phyloP scores from a whole-genome alignment of 2,113 vertebrate genomes.

The Physeter macrocephalus region DNA sequence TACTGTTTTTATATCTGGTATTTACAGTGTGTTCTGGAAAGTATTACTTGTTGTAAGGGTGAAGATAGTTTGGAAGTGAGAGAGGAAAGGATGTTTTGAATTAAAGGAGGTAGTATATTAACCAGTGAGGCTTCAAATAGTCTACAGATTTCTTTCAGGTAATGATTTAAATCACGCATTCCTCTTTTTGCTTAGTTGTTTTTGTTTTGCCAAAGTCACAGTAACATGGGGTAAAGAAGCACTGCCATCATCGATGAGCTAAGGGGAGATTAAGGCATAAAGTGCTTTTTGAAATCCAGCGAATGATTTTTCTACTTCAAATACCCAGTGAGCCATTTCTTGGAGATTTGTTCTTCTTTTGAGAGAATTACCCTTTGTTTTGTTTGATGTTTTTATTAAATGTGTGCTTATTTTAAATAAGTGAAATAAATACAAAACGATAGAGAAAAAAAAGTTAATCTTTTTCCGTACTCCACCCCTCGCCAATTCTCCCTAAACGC shows the following conservation, averaged over 20 bases:
- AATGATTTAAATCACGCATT: not conserved
- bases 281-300: not conserved
- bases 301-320: not conserved
- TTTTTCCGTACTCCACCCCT: not conserved
- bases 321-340: not conserved
- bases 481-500: not conserved
- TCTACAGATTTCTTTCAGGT: not conserved
- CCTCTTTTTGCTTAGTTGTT: not conserved
- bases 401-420: not conserved
- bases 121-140: not conserved
- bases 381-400: slow-evolving; percentile 8
- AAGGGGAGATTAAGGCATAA: not conserved
- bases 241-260: not conserved
- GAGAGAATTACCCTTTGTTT: not conserved
- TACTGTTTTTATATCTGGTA: not conserved
- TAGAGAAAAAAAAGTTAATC: not conserved
- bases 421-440: not conserved
- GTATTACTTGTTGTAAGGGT: not conserved
- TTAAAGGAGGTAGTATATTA: not conserved
- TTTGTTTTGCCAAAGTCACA: not conserved
- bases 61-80: not conserved
- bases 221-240: not conserved
- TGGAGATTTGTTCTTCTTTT: not conserved
- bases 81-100: not conserved
- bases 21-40: not conserved